Conservation (phyloP, 2,797 vertebrate genomes). For the Hafferia zeledoni region DNA sequence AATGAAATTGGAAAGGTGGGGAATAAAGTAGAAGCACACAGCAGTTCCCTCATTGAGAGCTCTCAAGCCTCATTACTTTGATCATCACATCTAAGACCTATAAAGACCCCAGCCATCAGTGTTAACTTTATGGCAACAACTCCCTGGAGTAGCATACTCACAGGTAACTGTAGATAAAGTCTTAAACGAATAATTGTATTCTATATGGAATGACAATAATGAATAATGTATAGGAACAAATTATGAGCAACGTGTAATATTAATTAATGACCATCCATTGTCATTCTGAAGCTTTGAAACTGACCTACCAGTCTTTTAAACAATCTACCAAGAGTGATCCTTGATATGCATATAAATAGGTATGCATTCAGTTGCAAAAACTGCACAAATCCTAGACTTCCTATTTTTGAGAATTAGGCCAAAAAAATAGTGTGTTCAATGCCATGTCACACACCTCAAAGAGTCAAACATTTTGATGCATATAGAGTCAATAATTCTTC, state of each 20-base stretch:
- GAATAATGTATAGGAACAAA: neutral
- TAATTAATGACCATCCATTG: neutral
- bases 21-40: neutral
- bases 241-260: neutral
- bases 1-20: neutral
- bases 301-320: neutral
- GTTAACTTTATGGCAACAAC: neutral
- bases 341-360: neutral
- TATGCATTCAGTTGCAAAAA: neutral
- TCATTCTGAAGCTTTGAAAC: neutral
- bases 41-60: neutral
- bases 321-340: neutral
- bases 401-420: neutral
- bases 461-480: neutral
- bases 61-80: neutral
- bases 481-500: neutral
- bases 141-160: neutral
- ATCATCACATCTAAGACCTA: neutral
- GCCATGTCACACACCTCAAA: neutral
- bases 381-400: neutral
- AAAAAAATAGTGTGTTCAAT: neutral
- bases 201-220: neutral
- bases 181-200: neutral
- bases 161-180: neutral
- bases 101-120: neutral